Percentiles rank a stretch among this genome's conserved stretches.
These are phyloP conservation scores for Helogale parvula DNA, from an alignment of 2,113 vertebrate genomes.

Conservation along the genomic window DNA sequence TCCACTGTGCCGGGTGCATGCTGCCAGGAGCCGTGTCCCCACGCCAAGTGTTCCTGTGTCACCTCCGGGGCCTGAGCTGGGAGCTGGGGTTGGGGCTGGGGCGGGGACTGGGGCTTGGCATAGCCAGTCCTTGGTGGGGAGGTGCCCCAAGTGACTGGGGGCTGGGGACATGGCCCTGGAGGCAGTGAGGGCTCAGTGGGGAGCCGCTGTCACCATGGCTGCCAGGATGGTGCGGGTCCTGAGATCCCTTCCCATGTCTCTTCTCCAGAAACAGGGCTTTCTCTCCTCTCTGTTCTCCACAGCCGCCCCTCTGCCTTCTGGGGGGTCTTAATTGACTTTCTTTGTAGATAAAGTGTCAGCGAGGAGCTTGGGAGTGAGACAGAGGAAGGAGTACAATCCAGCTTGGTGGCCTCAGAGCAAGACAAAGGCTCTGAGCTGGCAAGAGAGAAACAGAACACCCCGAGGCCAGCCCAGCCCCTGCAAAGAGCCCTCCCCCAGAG, in stretches of 20 bases:
- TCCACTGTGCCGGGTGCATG: slow-evolving; percentile 61
- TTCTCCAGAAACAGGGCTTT: neutral
- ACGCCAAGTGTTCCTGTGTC: neutral
- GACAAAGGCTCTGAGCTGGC: neutral
- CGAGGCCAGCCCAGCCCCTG: neutral
- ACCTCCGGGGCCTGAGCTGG: neutral
- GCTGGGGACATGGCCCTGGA: fast-evolving
- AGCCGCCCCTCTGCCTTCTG: too few species aligned
- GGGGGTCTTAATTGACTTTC: neutral
- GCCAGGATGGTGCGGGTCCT: neutral
- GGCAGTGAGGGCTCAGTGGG: neutral
- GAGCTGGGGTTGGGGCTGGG: neutral
- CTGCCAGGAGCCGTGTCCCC: neutral
- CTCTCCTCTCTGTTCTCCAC: neutral
- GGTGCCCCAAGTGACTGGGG: neutral
- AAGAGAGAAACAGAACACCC: neutral
- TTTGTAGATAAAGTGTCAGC: neutral
- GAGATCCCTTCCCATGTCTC: neutral
- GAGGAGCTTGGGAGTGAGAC: neutral
- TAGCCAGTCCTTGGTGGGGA: neutral
- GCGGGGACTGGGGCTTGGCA: neutral
- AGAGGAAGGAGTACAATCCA: neutral
- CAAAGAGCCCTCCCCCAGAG: neutral
- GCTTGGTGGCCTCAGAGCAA: neutral
- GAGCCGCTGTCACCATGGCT: neutral